Evolutionary conservation across 2,113 vertebrate species (phyloP).

Genomic region (Columba janthina): DNA sequence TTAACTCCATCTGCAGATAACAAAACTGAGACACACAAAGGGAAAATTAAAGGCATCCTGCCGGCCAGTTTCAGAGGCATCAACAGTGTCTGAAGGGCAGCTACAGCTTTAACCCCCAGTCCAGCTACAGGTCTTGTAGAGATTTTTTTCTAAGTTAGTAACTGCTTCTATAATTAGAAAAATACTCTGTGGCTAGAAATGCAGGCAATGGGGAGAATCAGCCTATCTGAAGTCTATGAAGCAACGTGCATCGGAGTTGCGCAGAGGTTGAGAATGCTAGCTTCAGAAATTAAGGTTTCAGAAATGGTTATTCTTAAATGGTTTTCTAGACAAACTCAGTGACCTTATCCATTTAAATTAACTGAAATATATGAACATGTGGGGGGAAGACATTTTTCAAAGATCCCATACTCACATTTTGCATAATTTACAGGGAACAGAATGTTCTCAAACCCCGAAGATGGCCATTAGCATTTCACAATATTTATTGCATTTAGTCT

Average conservation of each 20-base stretch:
- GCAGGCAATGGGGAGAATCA: neutral
- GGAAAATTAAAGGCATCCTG: neutral
- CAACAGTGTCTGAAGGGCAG: neutral
- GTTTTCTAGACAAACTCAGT: neutral
- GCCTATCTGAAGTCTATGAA: neutral
- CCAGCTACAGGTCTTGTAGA: neutral
- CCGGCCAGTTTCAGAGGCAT: neutral
- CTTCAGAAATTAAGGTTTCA: neutral
- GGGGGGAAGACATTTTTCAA: neutral
- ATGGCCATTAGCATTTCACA: neutral
- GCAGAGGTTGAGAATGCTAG: neutral
- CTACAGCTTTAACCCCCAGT: neutral
- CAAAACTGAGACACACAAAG: neutral
- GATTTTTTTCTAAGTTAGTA: neutral
- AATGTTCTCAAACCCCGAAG: constrained; percentile 17
- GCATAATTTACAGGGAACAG: neutral
- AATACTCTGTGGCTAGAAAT: neutral
- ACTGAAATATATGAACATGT: neutral
- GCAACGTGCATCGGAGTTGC: fast-evolving
- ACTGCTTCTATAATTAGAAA: neutral
- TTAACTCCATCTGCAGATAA: neutral
- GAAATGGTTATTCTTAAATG: neutral
- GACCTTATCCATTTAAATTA: neutral
- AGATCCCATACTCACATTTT: neutral
- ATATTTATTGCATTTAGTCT: neutral